These are phyloP conservation scores for Incurvaria masculella DNA, from an alignment of 2,888 invertebrate species.

Conservation along the genomic window DNA sequence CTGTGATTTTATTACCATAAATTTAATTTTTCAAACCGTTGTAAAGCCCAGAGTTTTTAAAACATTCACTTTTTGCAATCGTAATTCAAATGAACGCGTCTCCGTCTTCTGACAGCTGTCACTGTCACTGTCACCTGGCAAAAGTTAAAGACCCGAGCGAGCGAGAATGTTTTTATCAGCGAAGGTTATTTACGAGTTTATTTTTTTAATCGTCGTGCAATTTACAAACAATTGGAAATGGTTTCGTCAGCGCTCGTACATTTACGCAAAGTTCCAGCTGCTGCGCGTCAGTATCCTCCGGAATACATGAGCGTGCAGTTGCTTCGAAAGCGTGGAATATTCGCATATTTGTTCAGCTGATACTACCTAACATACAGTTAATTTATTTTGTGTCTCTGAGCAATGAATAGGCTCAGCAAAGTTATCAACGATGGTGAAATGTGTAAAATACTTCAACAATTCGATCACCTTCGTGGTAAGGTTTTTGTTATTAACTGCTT, in stretches of 20 bases:
- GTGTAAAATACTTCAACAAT: constrained; percentile 38
- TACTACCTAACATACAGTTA: background rate
- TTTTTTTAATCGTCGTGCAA: too few relatives aligned
- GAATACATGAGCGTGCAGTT: background rate
- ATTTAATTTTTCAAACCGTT: too few relatives aligned
- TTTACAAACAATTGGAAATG: background rate
- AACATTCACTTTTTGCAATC: too few relatives aligned
- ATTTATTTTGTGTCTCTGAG: background rate
- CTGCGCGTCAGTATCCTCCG: background rate
- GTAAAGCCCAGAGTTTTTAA: too few relatives aligned
- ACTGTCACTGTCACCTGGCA: too few relatives aligned
- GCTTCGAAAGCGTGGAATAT: too few relatives aligned
- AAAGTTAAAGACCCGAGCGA: background rate
- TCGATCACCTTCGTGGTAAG: constrained; percentile 44
- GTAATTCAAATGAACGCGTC: too few relatives aligned
- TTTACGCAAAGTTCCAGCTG: background rate
- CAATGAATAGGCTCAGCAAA: constrained; percentile 36
- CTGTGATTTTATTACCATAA: too few relatives aligned
- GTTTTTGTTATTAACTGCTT: too few relatives aligned
- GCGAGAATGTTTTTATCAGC: background rate
- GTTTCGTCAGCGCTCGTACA: background rate
- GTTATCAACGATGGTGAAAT: constrained; percentile 39
- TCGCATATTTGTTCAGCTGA: too few relatives aligned
- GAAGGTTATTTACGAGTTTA: background rate
- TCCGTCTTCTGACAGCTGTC: too few relatives aligned